Conservation (phyloP, 2,797 vertebrate species). For the Lacerta bilineata region DNA sequence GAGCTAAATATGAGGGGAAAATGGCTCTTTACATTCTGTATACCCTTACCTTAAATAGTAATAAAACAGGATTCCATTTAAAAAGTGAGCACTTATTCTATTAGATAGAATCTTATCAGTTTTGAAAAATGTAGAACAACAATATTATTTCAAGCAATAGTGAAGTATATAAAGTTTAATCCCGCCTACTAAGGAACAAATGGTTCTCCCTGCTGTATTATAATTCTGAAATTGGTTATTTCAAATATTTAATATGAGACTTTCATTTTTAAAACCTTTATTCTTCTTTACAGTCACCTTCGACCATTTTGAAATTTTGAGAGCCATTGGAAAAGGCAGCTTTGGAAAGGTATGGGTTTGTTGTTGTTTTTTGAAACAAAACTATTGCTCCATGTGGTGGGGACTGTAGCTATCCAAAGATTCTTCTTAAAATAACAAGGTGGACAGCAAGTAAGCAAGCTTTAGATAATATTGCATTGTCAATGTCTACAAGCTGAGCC, state of each 20-base stretch:
- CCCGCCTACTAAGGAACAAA: neutral
- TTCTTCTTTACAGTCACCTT: constrained; percentile 89
- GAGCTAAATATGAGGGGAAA: neutral
- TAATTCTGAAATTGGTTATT: constrained; percentile 5
- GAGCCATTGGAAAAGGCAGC: constrained; percentile 98
- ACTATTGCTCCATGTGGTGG: rapidly evolving
- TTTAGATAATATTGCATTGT: constrained; percentile 9
- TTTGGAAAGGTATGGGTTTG: constrained; percentile 94
- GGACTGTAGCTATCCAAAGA: neutral
- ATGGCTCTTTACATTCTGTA: neutral
- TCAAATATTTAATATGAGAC: constrained; percentile 23
- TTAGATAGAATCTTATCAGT: neutral
- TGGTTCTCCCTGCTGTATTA: neutral
- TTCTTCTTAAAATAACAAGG: neutral
- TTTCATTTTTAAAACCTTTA: constrained; percentile 46
- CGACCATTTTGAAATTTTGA: constrained; percentile 96
- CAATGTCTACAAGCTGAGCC: constrained; percentile 30
- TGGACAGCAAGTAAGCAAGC: neutral
- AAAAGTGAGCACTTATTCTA: neutral
- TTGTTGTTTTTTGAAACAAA: constrained; percentile 19
- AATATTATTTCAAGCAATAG: neutral
- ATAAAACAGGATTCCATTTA: neutral
- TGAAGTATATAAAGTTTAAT: constrained; percentile 1
- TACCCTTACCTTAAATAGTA: neutral
- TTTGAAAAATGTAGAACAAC: neutral